Base-by-base conservation (phyloP, 1,140 invertebrate species). In the Ostrea edulis region DNA sequence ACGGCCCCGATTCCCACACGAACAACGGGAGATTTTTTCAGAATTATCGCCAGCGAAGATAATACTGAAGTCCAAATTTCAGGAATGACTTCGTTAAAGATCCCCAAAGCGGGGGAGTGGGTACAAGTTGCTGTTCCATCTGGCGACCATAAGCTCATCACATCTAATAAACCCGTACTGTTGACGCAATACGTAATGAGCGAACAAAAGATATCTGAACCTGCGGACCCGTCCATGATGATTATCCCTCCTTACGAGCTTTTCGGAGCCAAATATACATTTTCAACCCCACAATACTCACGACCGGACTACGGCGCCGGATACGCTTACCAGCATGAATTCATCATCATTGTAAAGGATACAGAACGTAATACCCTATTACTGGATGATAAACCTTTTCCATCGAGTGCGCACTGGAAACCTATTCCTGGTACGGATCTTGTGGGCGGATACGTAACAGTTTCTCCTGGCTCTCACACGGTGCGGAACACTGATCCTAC, bases 261-360 rank as follows among this genome's bases (percentile, higher is more conserved):
- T 83, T 93, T 87, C 62, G 90, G 88, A n/a, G 90, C 90, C 12
- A 91, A 92, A 65, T 93, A 93, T 82, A 91, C 90, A 2, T 93
- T 91, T 85, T 68, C 90, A 12, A 92, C 92, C 22, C 89, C 91
- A 9, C 81, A 92, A 87, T 89, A 90, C 84, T 86, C 87, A 22
- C 25, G 35, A 65, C 87, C 90, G 22, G 82, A 53, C 22, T 91
- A 89, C 35, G 54, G 35, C 11, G 84, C 88, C 71, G 88, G 71
- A 44, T 77, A 77, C 71, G 81, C 22, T 52, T 87, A 88, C 20
- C 82, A 86, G 8, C 91, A 92, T 87, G 91, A 90, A 25, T 88
- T 92, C 81, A 86, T 92, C 84, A 87, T 93, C 65, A 82, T 92
- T 17, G 86, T 92, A 20, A 71, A 91, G 12, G 82, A 90, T 44